phyloP scores from a whole-genome alignment of 2,113 vertebrate genomes.

The Platycercus adscitus region DNA sequence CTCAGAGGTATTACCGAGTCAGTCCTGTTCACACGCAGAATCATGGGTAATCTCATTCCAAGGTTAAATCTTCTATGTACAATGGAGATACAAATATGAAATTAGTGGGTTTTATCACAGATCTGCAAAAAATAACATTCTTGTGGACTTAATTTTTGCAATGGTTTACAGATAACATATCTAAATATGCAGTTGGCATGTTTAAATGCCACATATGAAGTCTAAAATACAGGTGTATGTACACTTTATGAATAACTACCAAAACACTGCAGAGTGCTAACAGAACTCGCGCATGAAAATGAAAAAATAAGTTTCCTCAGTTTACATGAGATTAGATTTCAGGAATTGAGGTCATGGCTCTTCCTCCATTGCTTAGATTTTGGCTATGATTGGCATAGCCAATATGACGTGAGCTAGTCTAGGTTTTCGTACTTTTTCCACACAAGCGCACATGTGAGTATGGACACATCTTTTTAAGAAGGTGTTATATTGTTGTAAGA shows the following conservation, averaged over 20 bases:
- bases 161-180: neutral
- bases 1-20: neutral
- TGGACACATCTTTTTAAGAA: neutral
- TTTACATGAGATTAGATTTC: neutral
- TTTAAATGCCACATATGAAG: neutral
- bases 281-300: neutral
- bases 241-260: neutral
- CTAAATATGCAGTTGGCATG: neutral
- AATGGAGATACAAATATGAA: neutral
- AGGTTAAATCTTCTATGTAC: neutral
- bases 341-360: neutral
- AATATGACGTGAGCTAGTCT: neutral
- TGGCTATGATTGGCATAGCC: neutral
- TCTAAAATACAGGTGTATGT: neutral
- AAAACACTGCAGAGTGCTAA: neutral
- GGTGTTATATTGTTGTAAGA: neutral
- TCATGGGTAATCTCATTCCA: neutral
- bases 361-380: neutral
- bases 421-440: neutral
- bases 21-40: neutral
- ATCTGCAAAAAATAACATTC: neutral
- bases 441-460: rapidly evolving
- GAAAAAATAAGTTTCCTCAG: neutral
- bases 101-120: neutral
- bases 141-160: neutral